These are phyloP conservation scores for Gryon sp. DNA, from an alignment of 1,140 invertebrate species.

Conservation along the genomic window DNA sequence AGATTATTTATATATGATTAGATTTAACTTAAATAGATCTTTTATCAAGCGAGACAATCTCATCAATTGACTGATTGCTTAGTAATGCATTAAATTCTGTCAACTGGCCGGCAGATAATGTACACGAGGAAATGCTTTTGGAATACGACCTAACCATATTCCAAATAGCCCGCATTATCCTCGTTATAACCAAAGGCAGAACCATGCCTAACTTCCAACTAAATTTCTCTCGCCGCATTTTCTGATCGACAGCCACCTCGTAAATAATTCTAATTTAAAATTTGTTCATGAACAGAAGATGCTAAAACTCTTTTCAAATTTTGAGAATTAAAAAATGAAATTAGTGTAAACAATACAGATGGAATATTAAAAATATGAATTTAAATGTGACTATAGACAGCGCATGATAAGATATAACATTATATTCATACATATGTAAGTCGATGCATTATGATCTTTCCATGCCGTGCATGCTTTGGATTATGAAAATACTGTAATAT, in stretches of 20 bases:
- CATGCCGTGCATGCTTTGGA: constrained; percentile 28
- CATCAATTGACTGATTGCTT: too few species aligned
- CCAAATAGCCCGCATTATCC: constrained; percentile 38
- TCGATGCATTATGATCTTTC: constrained; percentile 56
- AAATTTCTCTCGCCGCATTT: not conserved
- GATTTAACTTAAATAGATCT: too few species aligned
- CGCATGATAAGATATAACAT: constrained; percentile 43
- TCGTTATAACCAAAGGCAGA: constrained; percentile 1
- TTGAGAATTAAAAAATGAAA: too few species aligned
- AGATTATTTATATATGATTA: too few species aligned
- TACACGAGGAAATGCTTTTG: constrained; percentile 36
- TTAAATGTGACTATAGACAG: constrained; percentile 30
- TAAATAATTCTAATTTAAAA: constrained; percentile 19
- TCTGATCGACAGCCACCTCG: not conserved
- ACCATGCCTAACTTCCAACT: constrained; percentile 5
- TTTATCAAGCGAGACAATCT: too few species aligned
- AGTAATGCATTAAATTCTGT: not conserved
- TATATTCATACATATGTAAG: constrained; percentile 57
- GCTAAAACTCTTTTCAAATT: constrained; percentile 1
- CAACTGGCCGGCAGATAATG: constrained; percentile 10
- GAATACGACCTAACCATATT: constrained; percentile 15
- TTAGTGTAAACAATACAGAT: too few species aligned
- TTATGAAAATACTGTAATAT: constrained; percentile 57
- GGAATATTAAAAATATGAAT: too few species aligned
- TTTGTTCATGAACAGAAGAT: not conserved